Conservation (phyloP, 1,140 invertebrate genomes). For the Drosophila lacteicornis region DNA sequence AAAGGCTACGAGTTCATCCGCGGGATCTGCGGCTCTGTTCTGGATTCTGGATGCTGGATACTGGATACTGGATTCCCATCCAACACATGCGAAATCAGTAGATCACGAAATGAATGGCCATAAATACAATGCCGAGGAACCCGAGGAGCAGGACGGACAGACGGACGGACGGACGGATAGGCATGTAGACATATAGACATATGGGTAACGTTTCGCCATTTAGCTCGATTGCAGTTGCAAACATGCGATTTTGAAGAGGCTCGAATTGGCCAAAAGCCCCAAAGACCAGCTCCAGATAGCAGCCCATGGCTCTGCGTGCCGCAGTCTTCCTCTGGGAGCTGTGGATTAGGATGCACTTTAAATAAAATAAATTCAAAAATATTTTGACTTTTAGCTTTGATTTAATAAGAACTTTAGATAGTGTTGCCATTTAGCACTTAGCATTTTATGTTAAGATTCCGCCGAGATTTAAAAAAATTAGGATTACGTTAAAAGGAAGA, state of each 20-base stretch:
- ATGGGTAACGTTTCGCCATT: constrained; percentile 76
- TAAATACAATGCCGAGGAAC: constrained; percentile 74
- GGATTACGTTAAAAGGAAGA: no score
- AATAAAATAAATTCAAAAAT: no score
- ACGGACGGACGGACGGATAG: constrained; percentile 48
- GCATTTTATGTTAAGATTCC: no score
- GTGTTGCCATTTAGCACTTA: no score
- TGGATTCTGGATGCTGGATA: constrained; percentile 9
- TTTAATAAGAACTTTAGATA: no score
- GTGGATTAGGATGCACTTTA: constrained; percentile 37
- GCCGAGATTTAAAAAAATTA: no score
- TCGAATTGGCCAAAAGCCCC: constrained; percentile 64
- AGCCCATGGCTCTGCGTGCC: constrained; percentile 33
- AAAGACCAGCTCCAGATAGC: constrained; percentile 36
- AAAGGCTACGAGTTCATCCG: constrained; percentile 70
- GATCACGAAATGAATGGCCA: constrained; percentile 82
- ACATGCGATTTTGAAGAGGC: constrained; percentile 81
- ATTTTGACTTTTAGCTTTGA: no score
- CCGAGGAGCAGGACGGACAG: constrained; percentile 35
- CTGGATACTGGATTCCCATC: constrained; percentile 63
- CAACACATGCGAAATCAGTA: constrained; percentile 82
- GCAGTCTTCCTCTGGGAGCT: constrained; percentile 23
- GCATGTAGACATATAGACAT: constrained; percentile 66
- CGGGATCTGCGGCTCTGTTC: constrained; percentile 41
- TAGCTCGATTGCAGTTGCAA: constrained; percentile 80